Conservation (phyloP, 2,797 vertebrate genomes). For the Forpus xanthops region DNA sequence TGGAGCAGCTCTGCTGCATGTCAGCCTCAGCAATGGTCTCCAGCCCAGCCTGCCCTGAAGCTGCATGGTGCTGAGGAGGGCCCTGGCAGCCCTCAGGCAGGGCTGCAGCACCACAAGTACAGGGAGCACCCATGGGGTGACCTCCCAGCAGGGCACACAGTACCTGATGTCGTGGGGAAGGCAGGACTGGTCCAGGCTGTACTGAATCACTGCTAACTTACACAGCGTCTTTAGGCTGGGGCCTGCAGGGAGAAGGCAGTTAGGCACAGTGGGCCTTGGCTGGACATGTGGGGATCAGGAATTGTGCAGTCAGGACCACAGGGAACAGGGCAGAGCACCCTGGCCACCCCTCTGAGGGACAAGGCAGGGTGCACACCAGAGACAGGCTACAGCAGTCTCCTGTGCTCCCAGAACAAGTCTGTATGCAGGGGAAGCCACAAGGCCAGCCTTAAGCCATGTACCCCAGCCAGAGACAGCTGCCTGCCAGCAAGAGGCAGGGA, state of each 20-base stretch:
- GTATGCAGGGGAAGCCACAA: not conserved
- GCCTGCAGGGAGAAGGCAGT: constrained; percentile 67
- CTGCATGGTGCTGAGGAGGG: not conserved
- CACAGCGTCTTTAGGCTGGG: constrained; percentile 98
- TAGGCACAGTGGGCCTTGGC: not conserved
- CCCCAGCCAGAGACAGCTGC: not conserved
- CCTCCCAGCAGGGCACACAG: not conserved
- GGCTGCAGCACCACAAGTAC: not conserved
- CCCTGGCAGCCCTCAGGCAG: not conserved
- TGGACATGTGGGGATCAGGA: not conserved
- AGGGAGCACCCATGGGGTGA: not conserved
- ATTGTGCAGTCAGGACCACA: not conserved
- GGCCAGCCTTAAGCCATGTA: not conserved
- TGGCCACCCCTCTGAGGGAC: not conserved
- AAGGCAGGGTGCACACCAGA: not conserved
- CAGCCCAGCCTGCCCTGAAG: not conserved
- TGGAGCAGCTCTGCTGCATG: not conserved
- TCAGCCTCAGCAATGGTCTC: not conserved
- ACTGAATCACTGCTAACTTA: constrained; percentile 97
- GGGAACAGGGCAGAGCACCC: not conserved
- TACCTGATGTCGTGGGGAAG: constrained; percentile 98
- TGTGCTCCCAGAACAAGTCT: not conserved
- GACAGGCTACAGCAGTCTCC: not conserved
- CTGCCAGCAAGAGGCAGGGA: not conserved
- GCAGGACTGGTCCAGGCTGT: constrained; percentile 95